Base-by-base conservation (phyloP, 2,113 vertebrate species). In the Connochaetes taurinus region DNA sequence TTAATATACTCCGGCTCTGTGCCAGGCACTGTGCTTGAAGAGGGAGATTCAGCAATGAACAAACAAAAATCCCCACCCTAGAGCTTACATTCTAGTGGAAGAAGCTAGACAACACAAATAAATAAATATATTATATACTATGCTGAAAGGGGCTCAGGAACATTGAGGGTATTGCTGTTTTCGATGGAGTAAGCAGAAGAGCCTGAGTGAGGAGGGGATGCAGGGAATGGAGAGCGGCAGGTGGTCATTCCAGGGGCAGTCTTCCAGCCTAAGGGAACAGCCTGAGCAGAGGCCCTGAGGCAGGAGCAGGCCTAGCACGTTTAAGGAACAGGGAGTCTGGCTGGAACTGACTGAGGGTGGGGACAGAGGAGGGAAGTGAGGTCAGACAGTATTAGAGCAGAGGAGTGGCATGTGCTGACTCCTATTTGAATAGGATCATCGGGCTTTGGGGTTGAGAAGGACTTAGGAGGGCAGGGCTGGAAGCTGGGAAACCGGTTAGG, bases 311-410 rank as follows among this genome's bases (percentile, higher is more conserved):
- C 11, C 60, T 47, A 16, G 27, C 3, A 2, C 14, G 2, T 31
- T 7, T 57, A 47, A 81, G 67, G 62, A 81, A 45, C 50, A 64
- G 57, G 8, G 45, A 52, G 14, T 85, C 57, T 67, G 45, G 52
- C 64, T 45, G 52, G 40, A 94, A 40, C 14, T 7, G 2, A 40
- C n/a, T 10, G 27, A 91, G 60, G 31, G 58, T 29, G 84, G 50
- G 16, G 19, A 43, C 36, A 33, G 17, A 87, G 36, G 57, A 89
- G 16, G 55, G 33, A 91, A 82, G 81, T 67, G 94, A 97, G 93
- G 67, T 71, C 92, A 94, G 78, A 91, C 47, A 36, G 29, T 6
- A 2, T 6, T 43, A 91, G 43, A 71, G 45, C 47, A 87, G 19
- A 58, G 76, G 43, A 71, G 45, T 23, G 52, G 58, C 17, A 7